Evolutionary conservation across 2,888 invertebrate species (phyloP).

Genomic region (Phalera bucephala): DNA sequence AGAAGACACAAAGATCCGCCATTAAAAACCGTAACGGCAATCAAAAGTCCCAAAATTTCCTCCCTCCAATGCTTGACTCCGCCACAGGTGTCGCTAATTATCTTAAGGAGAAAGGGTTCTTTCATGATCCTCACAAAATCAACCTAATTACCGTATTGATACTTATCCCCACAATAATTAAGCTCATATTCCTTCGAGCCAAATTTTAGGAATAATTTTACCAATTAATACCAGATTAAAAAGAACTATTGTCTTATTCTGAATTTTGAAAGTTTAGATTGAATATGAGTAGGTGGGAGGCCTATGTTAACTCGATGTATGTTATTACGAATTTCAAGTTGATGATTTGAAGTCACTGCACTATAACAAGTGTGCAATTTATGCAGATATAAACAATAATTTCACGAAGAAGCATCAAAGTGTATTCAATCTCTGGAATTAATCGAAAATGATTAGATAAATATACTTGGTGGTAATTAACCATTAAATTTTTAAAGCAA

Average conservation of each 20-base stretch:
- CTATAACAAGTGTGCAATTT: too few species aligned
- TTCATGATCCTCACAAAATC: constrained; percentile 29
- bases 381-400: too few species aligned
- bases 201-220: constrained; percentile 9
- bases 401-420: too few species aligned
- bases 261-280: background rate
- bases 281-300: too few species aligned
- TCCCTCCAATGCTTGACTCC: constrained; percentile 22
- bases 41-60: constrained; percentile 18
- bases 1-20: too few species aligned
- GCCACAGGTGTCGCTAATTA: constrained; percentile 49
- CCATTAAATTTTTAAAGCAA: too few species aligned
- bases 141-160: constrained; percentile 13
- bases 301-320: background rate
- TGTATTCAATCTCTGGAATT: too few species aligned
- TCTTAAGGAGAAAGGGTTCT: constrained; percentile 42
- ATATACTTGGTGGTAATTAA: too few species aligned
- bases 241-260: constrained; percentile 8
- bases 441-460: too few species aligned
- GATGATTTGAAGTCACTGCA: constrained; percentile 49
- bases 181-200: constrained; percentile 14
- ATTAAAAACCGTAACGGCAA: constrained; percentile 14
- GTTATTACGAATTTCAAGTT: constrained; percentile 44
- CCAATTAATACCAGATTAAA: constrained; percentile 9
- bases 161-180: constrained; percentile 11